Evolutionary conservation across 2,797 vertebrate species (phyloP).

Genomic region (Syngnathus rostellatus): DNA sequence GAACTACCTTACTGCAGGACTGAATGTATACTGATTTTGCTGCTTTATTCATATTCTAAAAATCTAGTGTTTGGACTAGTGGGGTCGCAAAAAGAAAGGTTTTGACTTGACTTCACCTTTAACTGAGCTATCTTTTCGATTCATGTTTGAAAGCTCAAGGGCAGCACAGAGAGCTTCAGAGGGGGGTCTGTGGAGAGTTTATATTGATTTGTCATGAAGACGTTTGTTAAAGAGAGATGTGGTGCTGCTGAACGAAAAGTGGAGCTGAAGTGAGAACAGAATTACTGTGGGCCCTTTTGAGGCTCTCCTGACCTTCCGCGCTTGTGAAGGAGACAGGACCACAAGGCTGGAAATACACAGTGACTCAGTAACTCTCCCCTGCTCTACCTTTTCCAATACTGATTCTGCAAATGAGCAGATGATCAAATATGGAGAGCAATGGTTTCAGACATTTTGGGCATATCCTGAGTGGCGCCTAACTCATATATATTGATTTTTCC

Average conservation of each 20-base stretch:
- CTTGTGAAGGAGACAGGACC: conserved; percentile 54
- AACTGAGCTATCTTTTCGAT: conserved; percentile 38
- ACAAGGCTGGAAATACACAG: conserved; percentile 35
- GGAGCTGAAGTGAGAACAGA: conserved; percentile 43
- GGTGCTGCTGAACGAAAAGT: conserved; percentile 48
- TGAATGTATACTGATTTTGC: too few relatives aligned
- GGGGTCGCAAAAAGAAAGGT: conserved; percentile 17
- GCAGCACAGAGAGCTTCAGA: conserved; percentile 7
- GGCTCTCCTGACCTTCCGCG: conserved; percentile 59
- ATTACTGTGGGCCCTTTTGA: conserved; percentile 36
- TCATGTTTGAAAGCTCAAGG: conserved; percentile 53
- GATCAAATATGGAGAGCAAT: background rate
- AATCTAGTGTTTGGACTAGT: background rate
- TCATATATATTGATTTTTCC: too few relatives aligned
- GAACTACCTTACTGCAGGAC: too few relatives aligned
- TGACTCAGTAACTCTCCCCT: conserved; percentile 18
- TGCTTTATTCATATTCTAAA: too few relatives aligned
- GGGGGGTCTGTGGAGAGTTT: conserved; percentile 34
- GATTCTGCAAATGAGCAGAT: conserved; percentile 16
- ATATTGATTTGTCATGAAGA: conserved; percentile 63
- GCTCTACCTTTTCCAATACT: conserved; percentile 27
- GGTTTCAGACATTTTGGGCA: too few relatives aligned
- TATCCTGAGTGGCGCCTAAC: too few relatives aligned
- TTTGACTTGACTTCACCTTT: conserved; percentile 7
- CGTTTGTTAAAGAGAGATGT: conserved; percentile 53